These are phyloP conservation scores for Cygnus atratus DNA, from an alignment of 2,113 vertebrate genomes.

Conservation along the genomic window DNA sequence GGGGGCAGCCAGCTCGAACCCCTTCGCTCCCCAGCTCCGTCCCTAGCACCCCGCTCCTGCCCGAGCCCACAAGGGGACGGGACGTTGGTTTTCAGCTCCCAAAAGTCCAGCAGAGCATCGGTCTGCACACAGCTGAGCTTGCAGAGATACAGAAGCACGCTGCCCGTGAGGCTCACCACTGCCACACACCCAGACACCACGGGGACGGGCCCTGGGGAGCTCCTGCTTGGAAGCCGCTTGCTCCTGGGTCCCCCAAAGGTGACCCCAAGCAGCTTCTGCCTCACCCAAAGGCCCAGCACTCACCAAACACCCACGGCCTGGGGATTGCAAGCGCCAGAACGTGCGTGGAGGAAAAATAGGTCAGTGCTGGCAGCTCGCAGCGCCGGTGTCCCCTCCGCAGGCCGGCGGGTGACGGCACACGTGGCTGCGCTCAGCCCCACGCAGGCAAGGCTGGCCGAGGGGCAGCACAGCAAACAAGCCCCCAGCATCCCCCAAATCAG, in stretches of 20 bases:
- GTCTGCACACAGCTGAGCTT: not conserved
- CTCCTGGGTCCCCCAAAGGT: not conserved
- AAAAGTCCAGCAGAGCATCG: not conserved
- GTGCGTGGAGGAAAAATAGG: slow-evolving; percentile 74
- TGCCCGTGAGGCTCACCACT: not conserved
- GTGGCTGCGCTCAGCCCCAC: slow-evolving; percentile 40
- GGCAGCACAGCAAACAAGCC: not conserved
- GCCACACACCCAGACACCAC: not conserved
- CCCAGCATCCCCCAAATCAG: not conserved
- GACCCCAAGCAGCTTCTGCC: not conserved
- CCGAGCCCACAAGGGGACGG: not conserved
- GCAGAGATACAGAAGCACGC: not conserved
- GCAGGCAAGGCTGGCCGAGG: not conserved
- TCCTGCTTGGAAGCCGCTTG: not conserved
- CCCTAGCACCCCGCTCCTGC: not conserved
- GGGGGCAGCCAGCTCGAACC: not conserved
- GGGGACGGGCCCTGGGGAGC: not conserved
- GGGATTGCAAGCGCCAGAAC: slow-evolving; percentile 16
- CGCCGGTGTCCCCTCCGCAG: slow-evolving; percentile 34
- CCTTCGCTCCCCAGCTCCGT: not conserved
- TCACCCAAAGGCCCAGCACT: not conserved
- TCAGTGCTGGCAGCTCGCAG: slow-evolving; percentile 62
- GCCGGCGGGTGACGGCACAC: slow-evolving; percentile 52
- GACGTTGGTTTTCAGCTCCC: not conserved
- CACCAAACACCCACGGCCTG: not conserved